phyloP scores from a whole-genome alignment of 2,888 invertebrate genomes.

The Halictus ligatus region DNA sequence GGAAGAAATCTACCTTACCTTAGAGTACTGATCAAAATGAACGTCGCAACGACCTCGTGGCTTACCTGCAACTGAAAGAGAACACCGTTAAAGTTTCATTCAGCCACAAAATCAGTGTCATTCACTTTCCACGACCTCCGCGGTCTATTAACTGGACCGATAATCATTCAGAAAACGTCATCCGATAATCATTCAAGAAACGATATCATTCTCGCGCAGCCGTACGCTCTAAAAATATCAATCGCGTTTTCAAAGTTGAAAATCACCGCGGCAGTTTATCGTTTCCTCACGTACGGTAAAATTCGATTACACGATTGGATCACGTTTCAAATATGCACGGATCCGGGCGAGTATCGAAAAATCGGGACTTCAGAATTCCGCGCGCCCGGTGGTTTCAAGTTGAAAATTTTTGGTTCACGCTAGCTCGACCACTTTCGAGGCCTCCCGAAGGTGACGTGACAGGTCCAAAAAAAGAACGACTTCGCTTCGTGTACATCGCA shows the following conservation, averaged over 20 bases:
- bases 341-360: background rate
- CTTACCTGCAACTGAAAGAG: constrained; percentile 29
- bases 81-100: background rate
- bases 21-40: background rate
- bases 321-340: background rate
- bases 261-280: background rate
- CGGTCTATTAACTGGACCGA: background rate
- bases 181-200: too few relatives aligned
- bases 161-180: too few relatives aligned
- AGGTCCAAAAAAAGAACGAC: too few relatives aligned
- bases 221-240: constrained; percentile 2
- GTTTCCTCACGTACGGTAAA: constrained; percentile 19
- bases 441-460: too few relatives aligned
- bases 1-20: background rate
- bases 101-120: background rate
- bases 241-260: background rate
- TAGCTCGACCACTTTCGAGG: background rate
- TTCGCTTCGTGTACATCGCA: background rate
- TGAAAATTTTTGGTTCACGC: constrained; percentile 15
- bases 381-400: background rate
- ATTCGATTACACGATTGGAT: constrained; percentile 12
- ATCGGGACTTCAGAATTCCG: background rate
- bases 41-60: background rate
- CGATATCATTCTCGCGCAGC: background rate
- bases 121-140: background rate